phyloP scores from a whole-genome alignment of 2,113 vertebrate genomes.

The Chinchilla lanigera region DNA sequence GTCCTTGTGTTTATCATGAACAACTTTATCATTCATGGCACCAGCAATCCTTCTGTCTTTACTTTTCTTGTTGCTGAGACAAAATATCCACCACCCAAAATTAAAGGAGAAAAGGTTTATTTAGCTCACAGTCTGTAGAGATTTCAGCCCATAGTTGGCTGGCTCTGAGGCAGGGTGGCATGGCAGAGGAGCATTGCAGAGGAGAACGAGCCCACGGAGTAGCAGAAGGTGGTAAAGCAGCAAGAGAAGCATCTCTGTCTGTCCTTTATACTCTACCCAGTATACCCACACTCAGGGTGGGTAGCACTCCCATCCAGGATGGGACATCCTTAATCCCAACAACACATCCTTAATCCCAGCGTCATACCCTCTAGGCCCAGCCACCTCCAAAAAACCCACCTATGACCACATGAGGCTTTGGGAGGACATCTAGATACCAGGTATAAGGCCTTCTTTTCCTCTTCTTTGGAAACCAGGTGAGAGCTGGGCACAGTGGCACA shows the following conservation, averaged over 20 bases:
- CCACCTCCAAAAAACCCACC: background rate
- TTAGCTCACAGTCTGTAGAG: background rate
- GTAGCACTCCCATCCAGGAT: background rate
- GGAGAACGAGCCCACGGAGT: background rate
- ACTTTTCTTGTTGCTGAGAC: background rate
- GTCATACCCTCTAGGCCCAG: background rate
- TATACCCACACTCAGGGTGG: background rate
- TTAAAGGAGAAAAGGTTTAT: background rate
- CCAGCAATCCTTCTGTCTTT: background rate
- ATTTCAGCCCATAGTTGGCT: background rate
- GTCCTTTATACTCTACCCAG: background rate
- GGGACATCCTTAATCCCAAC: background rate
- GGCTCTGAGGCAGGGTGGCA: background rate
- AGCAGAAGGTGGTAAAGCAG: background rate
- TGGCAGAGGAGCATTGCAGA: background rate
- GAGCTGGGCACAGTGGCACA: background rate
- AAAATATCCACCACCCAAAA: background rate
- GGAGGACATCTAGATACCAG: background rate
- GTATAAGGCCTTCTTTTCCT: background rate
- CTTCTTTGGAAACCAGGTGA: background rate
- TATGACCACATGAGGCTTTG: background rate
- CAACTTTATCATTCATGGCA: background rate
- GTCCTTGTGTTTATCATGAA: background rate
- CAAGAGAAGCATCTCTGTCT: background rate
- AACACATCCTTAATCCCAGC: no score